Percentiles rank a stretch among this genome's conserved stretches.
These are phyloP conservation scores for Oryzias celebensis DNA, from an alignment of 2,113 vertebrate genomes.

Conservation along the genomic window DNA sequence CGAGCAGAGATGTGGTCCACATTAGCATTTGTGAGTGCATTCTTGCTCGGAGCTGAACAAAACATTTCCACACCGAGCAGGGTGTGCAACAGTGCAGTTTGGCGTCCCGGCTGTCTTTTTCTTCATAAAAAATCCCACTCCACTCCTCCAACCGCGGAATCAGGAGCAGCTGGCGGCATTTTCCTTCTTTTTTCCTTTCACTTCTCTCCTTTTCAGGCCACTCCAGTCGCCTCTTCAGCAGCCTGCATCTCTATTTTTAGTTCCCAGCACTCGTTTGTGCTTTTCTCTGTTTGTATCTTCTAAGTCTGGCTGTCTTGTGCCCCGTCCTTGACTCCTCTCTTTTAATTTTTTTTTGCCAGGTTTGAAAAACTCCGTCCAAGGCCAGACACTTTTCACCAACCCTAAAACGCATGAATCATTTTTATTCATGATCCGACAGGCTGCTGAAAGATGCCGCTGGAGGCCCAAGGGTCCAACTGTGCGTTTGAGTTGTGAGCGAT, in stretches of 20 bases:
- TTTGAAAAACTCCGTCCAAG: slow-evolving; percentile 33
- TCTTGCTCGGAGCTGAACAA: slow-evolving; percentile 34
- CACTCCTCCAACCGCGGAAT: slow-evolving; percentile 62
- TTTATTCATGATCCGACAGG: slow-evolving; percentile 63
- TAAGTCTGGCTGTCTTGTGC: slow-evolving; percentile 20
- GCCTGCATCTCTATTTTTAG: slow-evolving; percentile 51
- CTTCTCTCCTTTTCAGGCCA: slow-evolving; percentile 43
- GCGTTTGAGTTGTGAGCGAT: slow-evolving; percentile 30
- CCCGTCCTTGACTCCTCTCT: slow-evolving; percentile 18
- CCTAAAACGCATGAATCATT: slow-evolving; percentile 57
- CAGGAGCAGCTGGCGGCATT: slow-evolving; percentile 70
- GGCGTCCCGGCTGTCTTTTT: slow-evolving; percentile 60
- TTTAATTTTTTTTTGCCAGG: neutral
- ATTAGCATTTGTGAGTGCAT: slow-evolving; percentile 66
- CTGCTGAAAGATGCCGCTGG: slow-evolving; percentile 61
- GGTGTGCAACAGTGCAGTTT: slow-evolving; percentile 26
- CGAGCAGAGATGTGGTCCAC: slow-evolving; percentile 55
- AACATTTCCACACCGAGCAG: slow-evolving; percentile 14
- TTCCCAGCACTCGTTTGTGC: slow-evolving; percentile 37
- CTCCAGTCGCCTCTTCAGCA: slow-evolving; percentile 38
- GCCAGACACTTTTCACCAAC: slow-evolving; percentile 35
- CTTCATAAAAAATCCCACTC: slow-evolving; percentile 76
- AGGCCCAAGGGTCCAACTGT: slow-evolving; percentile 54
- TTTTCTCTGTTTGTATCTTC: slow-evolving; percentile 30
- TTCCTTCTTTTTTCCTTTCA: slow-evolving; percentile 22